A percentile compares a stretch with the other conserved stretches of the same genome.
Evolutionary conservation across 1,140 invertebrate genomes (phyloP).

Genomic region (Brachionus paranguensis): DNA sequence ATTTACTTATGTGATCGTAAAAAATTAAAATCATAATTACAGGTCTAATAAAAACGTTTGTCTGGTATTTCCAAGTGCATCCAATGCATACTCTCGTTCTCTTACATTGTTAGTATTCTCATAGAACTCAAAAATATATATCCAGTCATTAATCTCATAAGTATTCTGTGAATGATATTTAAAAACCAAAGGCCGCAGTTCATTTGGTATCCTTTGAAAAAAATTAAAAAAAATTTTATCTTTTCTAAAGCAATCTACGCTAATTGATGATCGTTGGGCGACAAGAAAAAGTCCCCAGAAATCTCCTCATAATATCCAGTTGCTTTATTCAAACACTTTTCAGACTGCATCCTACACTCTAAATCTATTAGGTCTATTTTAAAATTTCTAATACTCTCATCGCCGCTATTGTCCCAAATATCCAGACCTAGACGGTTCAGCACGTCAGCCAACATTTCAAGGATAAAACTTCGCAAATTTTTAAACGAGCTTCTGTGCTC

Average conservation of each 20-base stretch:
- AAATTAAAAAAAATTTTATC: background rate
- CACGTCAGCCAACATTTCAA: background rate
- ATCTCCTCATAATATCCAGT: background rate
- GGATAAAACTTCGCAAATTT: background rate
- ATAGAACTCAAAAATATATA: background rate
- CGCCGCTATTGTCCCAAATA: background rate
- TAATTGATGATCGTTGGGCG: background rate
- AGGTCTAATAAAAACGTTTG: background rate
- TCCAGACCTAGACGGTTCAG: background rate
- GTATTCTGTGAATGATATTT: slow-evolving; percentile 39
- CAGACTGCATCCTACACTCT: background rate
- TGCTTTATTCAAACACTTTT: slow-evolving; percentile 1
- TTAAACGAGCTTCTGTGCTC: slow-evolving; percentile 26
- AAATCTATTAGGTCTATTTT: background rate
- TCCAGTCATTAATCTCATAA: slow-evolving; percentile 11
- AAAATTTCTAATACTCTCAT: background rate
- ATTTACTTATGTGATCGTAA: background rate
- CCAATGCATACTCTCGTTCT: slow-evolving; percentile 9
- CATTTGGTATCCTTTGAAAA: background rate
- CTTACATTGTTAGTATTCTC: background rate
- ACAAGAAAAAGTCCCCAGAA: background rate
- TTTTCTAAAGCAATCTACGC: background rate
- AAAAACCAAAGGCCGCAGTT: background rate
- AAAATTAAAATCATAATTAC: background rate
- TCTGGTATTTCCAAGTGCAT: slow-evolving; percentile 16